A percentile compares a stretch with the other conserved stretches of the same genome.
Evolutionary conservation across 2,888 invertebrate genomes (phyloP).

Genomic region (Nudaria mundana): DNA sequence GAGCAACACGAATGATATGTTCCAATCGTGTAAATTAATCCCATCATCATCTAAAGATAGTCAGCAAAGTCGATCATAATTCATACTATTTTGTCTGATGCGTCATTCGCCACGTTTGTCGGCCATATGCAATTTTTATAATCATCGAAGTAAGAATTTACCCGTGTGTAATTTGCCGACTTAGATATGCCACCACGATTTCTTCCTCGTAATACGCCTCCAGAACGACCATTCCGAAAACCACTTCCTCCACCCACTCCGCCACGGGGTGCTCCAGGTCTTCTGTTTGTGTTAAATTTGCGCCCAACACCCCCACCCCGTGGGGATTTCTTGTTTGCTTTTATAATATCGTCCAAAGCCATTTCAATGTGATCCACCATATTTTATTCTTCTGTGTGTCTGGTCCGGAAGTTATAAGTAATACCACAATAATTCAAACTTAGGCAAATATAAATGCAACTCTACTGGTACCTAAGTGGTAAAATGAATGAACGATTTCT

Average conservation of each 20-base stretch:
- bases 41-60: constrained; percentile 8
- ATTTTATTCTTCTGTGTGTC: constrained; percentile 15
- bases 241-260: constrained; percentile 61
- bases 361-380: constrained; percentile 98
- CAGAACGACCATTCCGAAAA: constrained; percentile 78
- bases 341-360: constrained; percentile 98
- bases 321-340: constrained; percentile 87
- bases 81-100: constrained; percentile 36
- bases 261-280: constrained; percentile 65
- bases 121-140: constrained; percentile 73
- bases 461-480: background rate
- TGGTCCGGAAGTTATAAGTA: constrained; percentile 1
- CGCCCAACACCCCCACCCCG: constrained; percentile 81
- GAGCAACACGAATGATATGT: constrained; percentile 17
- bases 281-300: constrained; percentile 65
- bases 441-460: background rate
- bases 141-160: constrained; percentile 75
- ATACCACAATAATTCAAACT: background rate
- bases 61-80: constrained; percentile 13
- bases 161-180: constrained; percentile 84
- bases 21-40: background rate
- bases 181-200: constrained; percentile 87
- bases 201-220: constrained; percentile 85
- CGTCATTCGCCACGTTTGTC: constrained; percentile 64
- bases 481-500: no score